Base-by-base conservation (phyloP, 1,140 invertebrate species). In the Akabosia matsudoensis region DNA sequence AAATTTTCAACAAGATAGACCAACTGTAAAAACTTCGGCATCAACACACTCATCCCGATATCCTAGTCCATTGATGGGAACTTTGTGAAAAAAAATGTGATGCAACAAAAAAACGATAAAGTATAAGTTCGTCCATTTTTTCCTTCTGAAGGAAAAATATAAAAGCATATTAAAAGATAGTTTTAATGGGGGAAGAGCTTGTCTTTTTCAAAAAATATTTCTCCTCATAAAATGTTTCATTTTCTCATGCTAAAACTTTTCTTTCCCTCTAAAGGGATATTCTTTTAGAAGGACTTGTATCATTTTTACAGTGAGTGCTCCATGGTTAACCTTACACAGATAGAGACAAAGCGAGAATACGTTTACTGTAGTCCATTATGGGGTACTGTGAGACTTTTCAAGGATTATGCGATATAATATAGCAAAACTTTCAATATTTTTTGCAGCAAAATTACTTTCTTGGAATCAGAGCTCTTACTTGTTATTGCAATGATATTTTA, bases 1-100 rank as follows among this genome's bases (percentile, higher is more conserved):
- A 30, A 67, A 10, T 13, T 67, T 67, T 67, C 61, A 67, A 30
- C 61, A 31, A n/a, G 61, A 67, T 30, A 24, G 61, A 67, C 61
- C 61, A 67, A 67, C 61, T 67, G 61, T 67, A 22, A 67, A 67
- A 67, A 67, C 61, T 67, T 67, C 22, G 13, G 28, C 30, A 30
- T n/a, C 61, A 67, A 7, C 22, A 10, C 54, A n/a, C 22, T 24
- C 13, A 13, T 56, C 54, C 54, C 22, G 22, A n/a, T 22, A 3
- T 56, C 10, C 24, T 56, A 16, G 14, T 16, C 22, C 54, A 16
- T 56, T 3, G 10, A 56, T 56, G 22, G 54, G 10, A 56, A 56
- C 10, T 16, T 56, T 16, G 7, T n/a, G 7, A 4, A 24, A 10
- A 56, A 4, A 10, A 4, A 4, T 7, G 4, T 16, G 10, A 13